Conservation (phyloP, 2,113 vertebrate genomes). For the Neolamprologus fasciatus region DNA sequence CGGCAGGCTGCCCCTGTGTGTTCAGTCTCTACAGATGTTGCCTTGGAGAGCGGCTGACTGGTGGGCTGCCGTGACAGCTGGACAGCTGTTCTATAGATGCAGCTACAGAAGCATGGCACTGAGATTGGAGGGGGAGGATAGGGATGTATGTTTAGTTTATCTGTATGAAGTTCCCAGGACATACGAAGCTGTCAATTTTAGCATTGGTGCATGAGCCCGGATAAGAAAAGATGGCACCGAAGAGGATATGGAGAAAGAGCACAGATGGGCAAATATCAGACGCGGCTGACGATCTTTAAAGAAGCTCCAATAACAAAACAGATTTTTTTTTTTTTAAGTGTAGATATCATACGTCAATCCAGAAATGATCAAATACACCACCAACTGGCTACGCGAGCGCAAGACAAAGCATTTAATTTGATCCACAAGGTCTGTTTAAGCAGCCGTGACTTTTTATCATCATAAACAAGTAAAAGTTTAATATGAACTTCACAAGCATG, state of each 20-base stretch:
- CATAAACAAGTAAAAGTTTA: conserved; percentile 41
- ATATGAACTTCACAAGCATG: conserved; percentile 26
- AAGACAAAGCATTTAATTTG: conserved; percentile 14
- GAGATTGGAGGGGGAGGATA: background rate
- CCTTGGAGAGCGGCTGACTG: conserved; percentile 64
- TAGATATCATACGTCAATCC: conserved; percentile 2
- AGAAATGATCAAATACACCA: background rate
- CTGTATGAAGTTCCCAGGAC: conserved; percentile 66
- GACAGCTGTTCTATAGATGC: conserved; percentile 75
- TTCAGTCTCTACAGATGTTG: conserved; percentile 71
- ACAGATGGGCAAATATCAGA: conserved; percentile 58
- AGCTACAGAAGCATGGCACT: conserved; percentile 63
- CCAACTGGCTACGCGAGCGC: background rate
- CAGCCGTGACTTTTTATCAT: background rate
- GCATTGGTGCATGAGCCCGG: conserved; percentile 50
- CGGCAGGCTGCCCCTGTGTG: conserved; percentile 47
- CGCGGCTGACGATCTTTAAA: conserved; percentile 32
- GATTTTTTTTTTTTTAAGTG: background rate
- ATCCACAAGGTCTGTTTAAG: conserved; percentile 1
- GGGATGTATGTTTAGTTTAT: conserved; percentile 53
- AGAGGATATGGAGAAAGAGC: conserved; percentile 24
- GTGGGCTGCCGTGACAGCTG: conserved; percentile 74
- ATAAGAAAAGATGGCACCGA: conserved; percentile 44
- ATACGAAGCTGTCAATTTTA: conserved; percentile 65
- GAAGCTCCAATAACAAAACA: conserved; percentile 9